Evolutionary conservation across 2,797 vertebrate species (phyloP).

Genomic region (Hirundo rustica): DNA sequence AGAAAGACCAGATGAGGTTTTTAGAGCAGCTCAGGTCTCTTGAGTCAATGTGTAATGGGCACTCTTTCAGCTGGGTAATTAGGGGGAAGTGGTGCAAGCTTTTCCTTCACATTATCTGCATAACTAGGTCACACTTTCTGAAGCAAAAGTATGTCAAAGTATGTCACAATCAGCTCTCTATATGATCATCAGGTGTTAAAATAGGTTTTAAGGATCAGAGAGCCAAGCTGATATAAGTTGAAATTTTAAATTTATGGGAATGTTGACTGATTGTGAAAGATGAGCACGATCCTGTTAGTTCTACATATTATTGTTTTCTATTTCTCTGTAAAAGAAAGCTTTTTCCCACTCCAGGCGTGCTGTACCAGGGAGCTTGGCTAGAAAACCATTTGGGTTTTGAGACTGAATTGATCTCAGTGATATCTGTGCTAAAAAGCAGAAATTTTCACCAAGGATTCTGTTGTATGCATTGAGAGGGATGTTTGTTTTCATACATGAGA

Average conservation of each 20-base stretch:
- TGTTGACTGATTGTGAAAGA: not conserved
- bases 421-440: not conserved
- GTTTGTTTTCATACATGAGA: not conserved
- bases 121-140: slow-evolving; percentile 56
- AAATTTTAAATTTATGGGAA: not conserved
- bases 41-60: slow-evolving; percentile 42
- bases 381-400: not conserved
- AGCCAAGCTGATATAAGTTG: not conserved
- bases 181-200: not conserved
- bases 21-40: slow-evolving; percentile 61
- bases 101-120: slow-evolving; percentile 15
- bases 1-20: slow-evolving; percentile 21
- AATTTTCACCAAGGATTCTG: not conserved
- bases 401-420: not conserved
- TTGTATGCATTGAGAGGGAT: not conserved
- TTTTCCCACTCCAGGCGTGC: not conserved
- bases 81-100: not conserved
- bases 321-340: not conserved
- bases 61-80: slow-evolving; percentile 58
- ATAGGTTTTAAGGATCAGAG: not conserved
- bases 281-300: not conserved
- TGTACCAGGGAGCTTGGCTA: not conserved
- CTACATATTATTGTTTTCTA: not conserved
- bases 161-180: not conserved
- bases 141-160: slow-evolving; percentile 35